Percentiles rank a stretch among this genome's conserved stretches.
Conservation (phyloP, 2,888 invertebrate species). For the Harpalus rubripes region DNA sequence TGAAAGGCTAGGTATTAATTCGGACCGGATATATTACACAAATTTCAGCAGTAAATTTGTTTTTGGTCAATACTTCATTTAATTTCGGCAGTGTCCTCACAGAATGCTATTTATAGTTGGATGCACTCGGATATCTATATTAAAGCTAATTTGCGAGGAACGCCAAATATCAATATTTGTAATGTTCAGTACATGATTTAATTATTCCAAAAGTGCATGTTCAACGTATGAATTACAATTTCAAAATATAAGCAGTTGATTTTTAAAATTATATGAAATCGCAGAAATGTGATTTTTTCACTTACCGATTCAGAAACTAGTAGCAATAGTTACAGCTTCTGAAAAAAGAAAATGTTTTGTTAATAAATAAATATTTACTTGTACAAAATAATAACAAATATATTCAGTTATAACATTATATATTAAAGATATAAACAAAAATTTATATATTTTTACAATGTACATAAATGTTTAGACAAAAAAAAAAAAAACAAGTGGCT, state of each 20-base stretch:
- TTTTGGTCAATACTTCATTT: conserved; percentile 19
- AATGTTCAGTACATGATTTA: conserved; percentile 21
- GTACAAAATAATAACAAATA: too few species aligned
- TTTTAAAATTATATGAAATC: neutral
- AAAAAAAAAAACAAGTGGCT: too few species aligned
- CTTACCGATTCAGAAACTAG: too few species aligned
- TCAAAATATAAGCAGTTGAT: neutral
- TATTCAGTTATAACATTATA: too few species aligned
- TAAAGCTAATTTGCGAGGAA: conserved; percentile 6
- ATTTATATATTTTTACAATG: too few species aligned
- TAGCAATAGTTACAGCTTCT: neutral
- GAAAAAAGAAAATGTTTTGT: neutral
- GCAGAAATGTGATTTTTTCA: neutral
- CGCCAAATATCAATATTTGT: conserved; percentile 8
- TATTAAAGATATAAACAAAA: too few species aligned
- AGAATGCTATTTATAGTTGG: conserved; percentile 1
- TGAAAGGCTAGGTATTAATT: neutral
- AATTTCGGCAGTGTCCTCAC: conserved; percentile 22
- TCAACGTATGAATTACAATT: neutral
- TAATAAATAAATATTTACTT: neutral
- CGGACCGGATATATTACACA: neutral
- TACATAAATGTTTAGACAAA: too few species aligned
- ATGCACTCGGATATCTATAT: conserved; percentile 7
- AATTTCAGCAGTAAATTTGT: conserved; percentile 29
- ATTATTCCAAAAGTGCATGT: conserved; percentile 7